Conservation (phyloP, 2,797 vertebrate genomes). For the Capromys pilorides region DNA sequence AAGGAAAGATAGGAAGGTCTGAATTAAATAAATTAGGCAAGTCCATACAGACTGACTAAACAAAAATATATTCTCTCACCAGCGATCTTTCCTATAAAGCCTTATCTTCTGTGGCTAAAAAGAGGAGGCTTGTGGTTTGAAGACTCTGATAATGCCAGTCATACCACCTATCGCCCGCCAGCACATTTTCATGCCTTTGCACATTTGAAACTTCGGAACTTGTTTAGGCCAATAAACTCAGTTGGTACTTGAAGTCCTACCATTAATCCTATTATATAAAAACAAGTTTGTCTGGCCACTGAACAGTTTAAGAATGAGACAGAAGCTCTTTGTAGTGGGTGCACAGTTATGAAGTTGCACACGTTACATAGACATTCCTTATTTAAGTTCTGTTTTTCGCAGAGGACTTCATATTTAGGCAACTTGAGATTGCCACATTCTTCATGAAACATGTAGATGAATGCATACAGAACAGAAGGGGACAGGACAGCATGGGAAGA, state of each 20-base stretch:
- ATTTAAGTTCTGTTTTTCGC: background rate
- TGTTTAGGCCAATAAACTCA: slow-evolving; percentile 44
- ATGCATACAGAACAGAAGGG: background rate
- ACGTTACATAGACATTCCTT: background rate
- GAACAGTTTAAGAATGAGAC: slow-evolving; percentile 41
- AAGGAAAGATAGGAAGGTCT: background rate
- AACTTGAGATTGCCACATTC: background rate
- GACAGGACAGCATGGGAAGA: background rate
- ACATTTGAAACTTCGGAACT: slow-evolving; percentile 29
- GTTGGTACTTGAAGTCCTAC: slow-evolving; percentile 44
- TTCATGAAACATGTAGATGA: slow-evolving; percentile 12
- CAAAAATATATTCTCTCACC: background rate
- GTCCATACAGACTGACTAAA: background rate
- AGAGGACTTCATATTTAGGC: slow-evolving; percentile 40
- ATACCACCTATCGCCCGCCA: background rate
- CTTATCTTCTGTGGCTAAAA: background rate
- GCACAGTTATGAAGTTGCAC: slow-evolving; percentile 11
- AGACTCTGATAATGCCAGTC: background rate
- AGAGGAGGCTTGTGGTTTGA: background rate
- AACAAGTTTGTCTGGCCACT: slow-evolving; percentile 58
- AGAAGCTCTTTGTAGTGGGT: slow-evolving; percentile 50
- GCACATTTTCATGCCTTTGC: background rate
- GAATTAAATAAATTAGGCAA: slow-evolving; percentile 26
- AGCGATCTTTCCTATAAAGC: background rate
- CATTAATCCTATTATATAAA: slow-evolving; percentile 67